Evolutionary conservation across 2,888 invertebrate genomes (phyloP), one percentile per base, ranked within the genome.

Genomic region (Orthosia gracilis): DNA sequence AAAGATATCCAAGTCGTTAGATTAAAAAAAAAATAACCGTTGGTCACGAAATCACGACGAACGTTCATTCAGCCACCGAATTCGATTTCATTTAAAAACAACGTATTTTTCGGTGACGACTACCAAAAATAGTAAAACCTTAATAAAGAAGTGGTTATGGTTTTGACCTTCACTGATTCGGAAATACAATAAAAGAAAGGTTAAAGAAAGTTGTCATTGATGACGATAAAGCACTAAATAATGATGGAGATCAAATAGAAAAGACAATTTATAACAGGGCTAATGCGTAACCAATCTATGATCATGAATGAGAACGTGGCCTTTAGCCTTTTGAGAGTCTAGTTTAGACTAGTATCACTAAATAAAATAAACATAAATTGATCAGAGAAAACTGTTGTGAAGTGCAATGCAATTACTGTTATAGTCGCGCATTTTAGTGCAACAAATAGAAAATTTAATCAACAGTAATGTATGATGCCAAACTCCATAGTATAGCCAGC

Each of bases 31-130:
- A 64, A 69, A 73, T 65, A 55, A 69, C 73, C n/a, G 58, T 47
- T 78, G n/a, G 73, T 82, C 85, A 82, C 76, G 71, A 78, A 74
- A 62, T 70, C 82, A 82, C 70, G 69, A 75, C 71, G 64, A 31
- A 31, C 52, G 31, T 71, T 54, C 80, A 64, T 75, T 79, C 68
- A 71, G 54, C 59, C 61, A 57, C 21, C 61, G 57, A 78, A 62
- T 65, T 67, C 23, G 64, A 23, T 80, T 73, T 78, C 12, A 58
- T 62, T 68, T 58, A 12, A 61, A 57, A 81, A 86, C 11, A 72
- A n/a, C 55, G 57, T 59, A 64, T 77, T 78, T 69, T 62, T 13
- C 57, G 23, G 26, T 74, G n/a, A 52, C n/a, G 66, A 66, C 47
- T 15, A 31, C 40, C 17, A 64, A 76, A 55, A 73, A 45, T 23